These are phyloP conservation scores for Drosophila anomelani DNA, from an alignment of 2,888 invertebrate genomes.

Conservation along the genomic window DNA sequence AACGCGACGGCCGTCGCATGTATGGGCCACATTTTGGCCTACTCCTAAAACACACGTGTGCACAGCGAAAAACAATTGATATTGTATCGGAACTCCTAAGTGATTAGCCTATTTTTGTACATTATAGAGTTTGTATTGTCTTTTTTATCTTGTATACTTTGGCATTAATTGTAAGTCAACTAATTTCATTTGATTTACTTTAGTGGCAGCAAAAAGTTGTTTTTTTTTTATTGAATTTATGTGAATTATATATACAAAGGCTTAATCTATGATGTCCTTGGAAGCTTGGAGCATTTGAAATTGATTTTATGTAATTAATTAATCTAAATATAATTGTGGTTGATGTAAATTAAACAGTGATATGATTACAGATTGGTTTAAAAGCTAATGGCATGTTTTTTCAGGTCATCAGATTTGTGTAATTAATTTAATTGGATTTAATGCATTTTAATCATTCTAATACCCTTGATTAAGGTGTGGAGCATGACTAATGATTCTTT, in stretches of 20 bases:
- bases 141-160: neutral
- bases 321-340: constrained; percentile 10
- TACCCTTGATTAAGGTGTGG: neutral
- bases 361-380: constrained; percentile 1
- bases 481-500: neutral
- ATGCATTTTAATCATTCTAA: neutral
- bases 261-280: neutral
- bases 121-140: neutral
- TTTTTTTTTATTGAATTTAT: neutral
- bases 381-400: constrained; percentile 5
- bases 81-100: neutral
- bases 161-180: neutral
- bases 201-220: neutral
- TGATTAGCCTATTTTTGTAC: neutral
- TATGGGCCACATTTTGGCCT: constrained; percentile 47
- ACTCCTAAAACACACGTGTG: constrained; percentile 18
- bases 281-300: neutral
- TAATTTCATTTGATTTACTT: constrained; percentile 5
- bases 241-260: neutral
- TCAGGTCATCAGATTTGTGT: constrained; percentile 1
- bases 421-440: constrained; percentile 10
- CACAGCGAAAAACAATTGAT: constrained; percentile 2
- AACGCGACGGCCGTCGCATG: constrained; percentile 42
- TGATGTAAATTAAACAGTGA: neutral
- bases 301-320: constrained; percentile 5